Base-by-base conservation (phyloP, 2,797 vertebrate species). In the Silurus lanzhouensis region DNA sequence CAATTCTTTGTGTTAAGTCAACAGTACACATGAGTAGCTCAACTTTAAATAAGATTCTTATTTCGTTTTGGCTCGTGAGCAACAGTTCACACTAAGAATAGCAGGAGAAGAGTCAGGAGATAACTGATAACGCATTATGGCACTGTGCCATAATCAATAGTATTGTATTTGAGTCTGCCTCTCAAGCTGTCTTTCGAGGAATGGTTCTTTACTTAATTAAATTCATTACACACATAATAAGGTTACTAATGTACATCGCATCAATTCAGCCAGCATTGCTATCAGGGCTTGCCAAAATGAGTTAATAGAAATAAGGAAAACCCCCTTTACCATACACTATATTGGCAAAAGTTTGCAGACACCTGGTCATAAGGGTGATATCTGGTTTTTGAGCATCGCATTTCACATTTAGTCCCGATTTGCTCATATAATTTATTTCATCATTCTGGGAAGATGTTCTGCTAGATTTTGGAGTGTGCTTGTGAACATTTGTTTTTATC, bases 211-310 rank as follows among this genome's bases (percentile, higher is more conserved):
- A 82, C 83, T 74, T 68, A 70, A 84, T 74, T 83, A 80, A 84
- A 77, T 79, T 81, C 68, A 76, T 79, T 75, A 84, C 75, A 77
- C 52, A 31, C 38, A 71, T 86, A 84, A 86, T 84, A 84, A 70
- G 78, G 80, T 67, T 74, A 82, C 76, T 88, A 83, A 81, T 64
- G 58, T 48, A 60, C 71, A 55, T 86, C 71, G 61, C 64, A 85
- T 89, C 57, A 81, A 81, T 81, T 60, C 83, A 82, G 46, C 57
- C 83, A 86, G 60, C 46, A 61, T 44, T 78, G 66, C 58, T 72
- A 46, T 22, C 82, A 86, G 76, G 78, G 71, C 64, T 84, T 63
- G 19, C 3, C 61, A 46, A n/a, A 82, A 84, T 80, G 80, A 67
- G 67, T 76, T 64, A 84, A 84, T 67, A 79, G 55, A 64, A 83